Evolutionary conservation across 2,888 invertebrate genomes (phyloP).

Genomic region (Trichogramma dendrolimi): DNA sequence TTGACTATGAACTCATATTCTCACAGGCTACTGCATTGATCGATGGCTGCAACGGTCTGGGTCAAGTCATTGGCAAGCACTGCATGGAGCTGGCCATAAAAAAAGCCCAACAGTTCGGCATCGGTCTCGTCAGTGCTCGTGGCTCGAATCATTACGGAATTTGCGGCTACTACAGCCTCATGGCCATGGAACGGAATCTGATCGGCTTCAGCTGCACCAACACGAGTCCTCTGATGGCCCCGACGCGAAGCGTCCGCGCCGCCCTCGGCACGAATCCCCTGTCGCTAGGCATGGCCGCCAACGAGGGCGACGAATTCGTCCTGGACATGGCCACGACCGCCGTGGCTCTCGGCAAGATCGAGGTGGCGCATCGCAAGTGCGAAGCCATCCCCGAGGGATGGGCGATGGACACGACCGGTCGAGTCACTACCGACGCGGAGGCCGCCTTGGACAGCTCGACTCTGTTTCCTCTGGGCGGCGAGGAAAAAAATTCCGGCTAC

Average conservation of each 20-base stretch:
- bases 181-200: constrained; percentile 68
- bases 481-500: constrained; percentile 72
- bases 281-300: constrained; percentile 65
- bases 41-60: constrained; percentile 76
- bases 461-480: constrained; percentile 72
- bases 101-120: constrained; percentile 74
- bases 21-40: constrained; percentile 67
- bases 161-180: constrained; percentile 76
- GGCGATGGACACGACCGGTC: constrained; percentile 63
- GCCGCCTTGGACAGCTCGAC: constrained; percentile 60
- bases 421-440: constrained; percentile 65
- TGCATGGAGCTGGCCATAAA: constrained; percentile 76
- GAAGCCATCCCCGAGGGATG: constrained; percentile 77
- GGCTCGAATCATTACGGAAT: constrained; percentile 89
- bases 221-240: constrained; percentile 83
- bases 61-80: constrained; percentile 74
- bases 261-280: constrained; percentile 89
- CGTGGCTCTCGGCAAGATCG: constrained; percentile 91
- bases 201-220: constrained; percentile 89
- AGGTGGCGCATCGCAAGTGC: constrained; percentile 75
- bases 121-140: constrained; percentile 80
- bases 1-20: not conserved
- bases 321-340: constrained; percentile 95
- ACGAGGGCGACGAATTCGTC: constrained; percentile 72
- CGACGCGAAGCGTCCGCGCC: constrained; percentile 73